Conservation (phyloP, 2,113 vertebrate species). For the Carassius gibelio region DNA sequence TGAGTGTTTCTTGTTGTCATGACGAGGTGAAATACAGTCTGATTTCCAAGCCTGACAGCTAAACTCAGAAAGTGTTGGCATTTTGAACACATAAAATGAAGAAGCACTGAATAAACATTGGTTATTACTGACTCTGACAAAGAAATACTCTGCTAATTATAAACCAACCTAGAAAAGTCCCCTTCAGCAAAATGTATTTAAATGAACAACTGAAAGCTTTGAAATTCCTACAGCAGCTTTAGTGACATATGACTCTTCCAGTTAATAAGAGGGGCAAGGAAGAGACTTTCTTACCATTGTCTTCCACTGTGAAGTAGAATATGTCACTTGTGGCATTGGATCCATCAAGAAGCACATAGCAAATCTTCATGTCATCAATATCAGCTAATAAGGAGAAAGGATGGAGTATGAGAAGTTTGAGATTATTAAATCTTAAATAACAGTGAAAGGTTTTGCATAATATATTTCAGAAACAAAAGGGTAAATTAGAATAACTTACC, state of each 20-base stretch:
- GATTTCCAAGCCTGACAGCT: background rate
- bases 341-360: slow-evolving; percentile 78
- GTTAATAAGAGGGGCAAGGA: slow-evolving; percentile 27
- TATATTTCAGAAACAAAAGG: background rate
- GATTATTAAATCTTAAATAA: slow-evolving; percentile 3
- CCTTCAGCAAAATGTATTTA: slow-evolving; percentile 14
- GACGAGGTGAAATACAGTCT: background rate
- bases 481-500: slow-evolving; percentile 73
- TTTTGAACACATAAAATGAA: background rate
- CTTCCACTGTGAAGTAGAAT: slow-evolving; percentile 86
- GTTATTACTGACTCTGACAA: slow-evolving; percentile 60
- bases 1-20: slow-evolving; percentile 31
- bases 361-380: slow-evolving; percentile 84
- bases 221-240: background rate
- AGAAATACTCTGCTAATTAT: slow-evolving; percentile 61
- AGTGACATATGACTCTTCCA: slow-evolving; percentile 39
- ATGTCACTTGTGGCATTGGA: slow-evolving; percentile 82
- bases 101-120: background rate
- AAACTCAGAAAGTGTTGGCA: slow-evolving; percentile 4
- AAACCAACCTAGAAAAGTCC: slow-evolving; percentile 30
- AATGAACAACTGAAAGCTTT: slow-evolving; percentile 13
- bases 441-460: background rate
- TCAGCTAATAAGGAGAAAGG: slow-evolving; percentile 73
- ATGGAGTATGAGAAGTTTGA: slow-evolving; percentile 35
- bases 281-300: slow-evolving; percentile 76